Evolutionary conservation across 2,888 invertebrate species (phyloP).

Genomic region (Tetragnatha montana): DNA sequence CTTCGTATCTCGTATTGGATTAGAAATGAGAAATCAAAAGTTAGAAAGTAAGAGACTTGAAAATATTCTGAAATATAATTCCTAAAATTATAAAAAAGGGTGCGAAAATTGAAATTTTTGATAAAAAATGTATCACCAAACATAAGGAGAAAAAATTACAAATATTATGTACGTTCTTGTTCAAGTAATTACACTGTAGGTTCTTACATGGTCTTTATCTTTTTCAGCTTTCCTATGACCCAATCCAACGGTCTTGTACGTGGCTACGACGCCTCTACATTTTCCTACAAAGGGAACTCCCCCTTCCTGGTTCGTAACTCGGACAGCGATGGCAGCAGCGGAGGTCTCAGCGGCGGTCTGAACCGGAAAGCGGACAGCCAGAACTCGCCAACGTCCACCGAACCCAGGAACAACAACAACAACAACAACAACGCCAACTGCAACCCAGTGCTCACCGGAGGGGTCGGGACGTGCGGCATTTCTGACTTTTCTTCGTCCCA

Average conservation of each 20-base stretch:
- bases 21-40: too few relatives aligned
- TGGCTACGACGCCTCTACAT: constrained; percentile 54
- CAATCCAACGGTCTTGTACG: constrained; percentile 64
- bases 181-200: too few relatives aligned
- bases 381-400: constrained; percentile 53
- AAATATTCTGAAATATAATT: too few relatives aligned
- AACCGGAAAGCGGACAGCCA: constrained; percentile 61
- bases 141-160: too few relatives aligned
- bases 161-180: too few relatives aligned
- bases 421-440: constrained; percentile 26
- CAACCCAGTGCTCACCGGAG: constrained; percentile 6
- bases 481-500: constrained; percentile 68
- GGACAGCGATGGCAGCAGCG: constrained; percentile 57
- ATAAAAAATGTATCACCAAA: too few relatives aligned
- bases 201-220: neutral
- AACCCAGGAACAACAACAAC: constrained; percentile 45
- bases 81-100: too few relatives aligned
- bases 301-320: constrained; percentile 59
- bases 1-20: too few relatives aligned
- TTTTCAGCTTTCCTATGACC: constrained; percentile 57
- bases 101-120: too few relatives aligned
- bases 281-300: constrained; percentile 60
- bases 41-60: too few relatives aligned
- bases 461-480: constrained; percentile 26
- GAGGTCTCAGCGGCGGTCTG: constrained; percentile 22